Conservation (phyloP, 1,140 invertebrate species). For the Pseudomyrmex gracilis region DNA sequence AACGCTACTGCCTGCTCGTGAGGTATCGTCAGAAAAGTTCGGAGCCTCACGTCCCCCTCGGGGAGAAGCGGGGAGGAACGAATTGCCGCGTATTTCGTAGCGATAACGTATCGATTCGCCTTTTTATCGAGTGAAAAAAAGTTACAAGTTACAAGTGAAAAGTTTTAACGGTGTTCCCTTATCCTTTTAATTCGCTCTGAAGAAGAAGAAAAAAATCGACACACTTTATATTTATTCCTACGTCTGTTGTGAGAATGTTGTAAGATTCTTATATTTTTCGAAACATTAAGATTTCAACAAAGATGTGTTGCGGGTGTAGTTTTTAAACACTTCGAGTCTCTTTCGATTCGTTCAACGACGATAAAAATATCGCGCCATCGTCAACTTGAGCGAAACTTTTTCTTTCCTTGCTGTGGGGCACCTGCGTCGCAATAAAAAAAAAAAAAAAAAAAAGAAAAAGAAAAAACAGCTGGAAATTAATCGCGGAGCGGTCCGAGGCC, state of each 20-base stretch:
- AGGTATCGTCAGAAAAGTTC: constrained; percentile 40
- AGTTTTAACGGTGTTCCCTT: constrained; percentile 16
- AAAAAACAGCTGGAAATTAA: constrained; percentile 50
- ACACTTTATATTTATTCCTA: background rate
- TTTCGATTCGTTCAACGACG: constrained; percentile 9
- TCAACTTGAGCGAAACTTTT: constrained; percentile 19
- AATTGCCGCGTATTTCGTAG: constrained; percentile 25
- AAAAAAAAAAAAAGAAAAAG: constrained; percentile 9
- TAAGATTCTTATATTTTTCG: background rate
- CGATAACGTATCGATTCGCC: constrained; percentile 19
- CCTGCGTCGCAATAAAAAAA: background rate
- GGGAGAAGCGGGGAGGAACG: background rate
- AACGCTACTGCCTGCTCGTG: constrained; percentile 13
- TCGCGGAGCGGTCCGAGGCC: constrained; percentile 8
- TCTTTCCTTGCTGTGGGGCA: background rate
- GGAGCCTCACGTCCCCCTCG: background rate
- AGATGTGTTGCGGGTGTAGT: background rate
- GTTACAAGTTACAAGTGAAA: constrained; percentile 25
- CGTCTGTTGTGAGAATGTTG: no score
- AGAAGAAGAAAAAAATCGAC: background rate
- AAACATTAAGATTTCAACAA: background rate
- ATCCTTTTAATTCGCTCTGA: constrained; percentile 4
- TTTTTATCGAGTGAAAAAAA: background rate
- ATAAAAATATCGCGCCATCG: constrained; percentile 10
- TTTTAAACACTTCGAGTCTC: background rate